Percentiles rank a stretch among this genome's conserved stretches.
Conservation (phyloP, 2,113 vertebrate genomes). For the Mus spicilegus region DNA sequence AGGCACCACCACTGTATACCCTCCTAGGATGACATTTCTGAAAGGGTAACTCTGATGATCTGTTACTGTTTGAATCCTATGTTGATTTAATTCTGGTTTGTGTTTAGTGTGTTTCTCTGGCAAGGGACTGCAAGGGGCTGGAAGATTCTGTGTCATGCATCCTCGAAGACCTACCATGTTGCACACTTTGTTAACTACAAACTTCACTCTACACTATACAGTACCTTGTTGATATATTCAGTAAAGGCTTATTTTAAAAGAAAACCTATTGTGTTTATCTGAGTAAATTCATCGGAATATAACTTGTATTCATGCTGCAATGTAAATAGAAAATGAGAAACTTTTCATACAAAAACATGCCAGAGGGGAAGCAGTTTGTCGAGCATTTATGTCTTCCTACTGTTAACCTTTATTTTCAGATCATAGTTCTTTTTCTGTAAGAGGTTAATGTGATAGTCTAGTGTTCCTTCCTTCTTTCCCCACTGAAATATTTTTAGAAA, state of each 20-base stretch:
- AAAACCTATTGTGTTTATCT: slow-evolving; percentile 85
- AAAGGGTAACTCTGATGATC: slow-evolving; percentile 70
- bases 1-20: slow-evolving; percentile 51
- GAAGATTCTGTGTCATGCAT: slow-evolving; percentile 80
- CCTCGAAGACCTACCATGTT: slow-evolving; percentile 84
- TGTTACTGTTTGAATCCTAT: slow-evolving; percentile 77
- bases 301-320: slow-evolving; percentile 10
- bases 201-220: slow-evolving; percentile 88
- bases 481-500: background rate
- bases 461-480: background rate
- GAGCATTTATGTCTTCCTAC: background rate
- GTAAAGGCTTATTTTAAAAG: slow-evolving; percentile 89
- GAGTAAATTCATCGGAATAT: slow-evolving; percentile 75
- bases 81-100: slow-evolving; percentile 84
- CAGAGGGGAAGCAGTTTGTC: background rate
- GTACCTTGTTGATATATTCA: slow-evolving; percentile 89
- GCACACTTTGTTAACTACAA: slow-evolving; percentile 87
- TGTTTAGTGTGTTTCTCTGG: slow-evolving; percentile 81
- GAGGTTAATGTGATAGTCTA: background rate
- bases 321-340: background rate
- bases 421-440: background rate
- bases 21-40: slow-evolving; percentile 58
- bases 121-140: slow-evolving; percentile 83
- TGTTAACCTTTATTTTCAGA: background rate
- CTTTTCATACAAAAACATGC: background rate